phyloP scores from a whole-genome alignment of 2,888 invertebrate species.

The Ophion ventricosus region DNA sequence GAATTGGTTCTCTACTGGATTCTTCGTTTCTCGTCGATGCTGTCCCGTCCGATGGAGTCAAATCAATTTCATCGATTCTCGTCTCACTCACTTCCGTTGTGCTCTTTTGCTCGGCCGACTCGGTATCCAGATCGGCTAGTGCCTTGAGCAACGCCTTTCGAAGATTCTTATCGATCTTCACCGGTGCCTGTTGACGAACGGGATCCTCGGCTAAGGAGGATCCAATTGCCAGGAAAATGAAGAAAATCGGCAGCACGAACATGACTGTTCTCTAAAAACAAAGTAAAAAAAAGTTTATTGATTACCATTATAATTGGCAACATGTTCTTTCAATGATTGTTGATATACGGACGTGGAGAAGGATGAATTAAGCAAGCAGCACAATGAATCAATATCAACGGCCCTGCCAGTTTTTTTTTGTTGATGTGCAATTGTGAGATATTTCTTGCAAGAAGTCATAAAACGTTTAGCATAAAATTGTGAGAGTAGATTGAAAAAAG shows the following conservation, averaged over 20 bases:
- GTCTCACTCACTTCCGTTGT: constrained; percentile 4
- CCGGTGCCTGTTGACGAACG: constrained; percentile 84
- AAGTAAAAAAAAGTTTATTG: constrained; percentile 8
- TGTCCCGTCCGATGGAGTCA: constrained; percentile 7
- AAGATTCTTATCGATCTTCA: constrained; percentile 89
- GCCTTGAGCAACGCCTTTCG: constrained; percentile 91
- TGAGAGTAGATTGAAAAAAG: neutral
- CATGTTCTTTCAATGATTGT: neutral
- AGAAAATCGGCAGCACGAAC: constrained; percentile 68
- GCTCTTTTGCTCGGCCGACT: constrained; percentile 83
- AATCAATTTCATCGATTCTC: constrained; percentile 23
- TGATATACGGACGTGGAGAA: neutral
- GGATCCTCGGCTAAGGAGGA: constrained; percentile 59
- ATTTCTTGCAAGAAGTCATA: no score
- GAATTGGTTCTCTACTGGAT: constrained; percentile 35
- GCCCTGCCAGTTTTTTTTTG: no score
- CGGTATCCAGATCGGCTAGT: constrained; percentile 89
- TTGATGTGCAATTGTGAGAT: no score
- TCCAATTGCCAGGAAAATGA: constrained; percentile 64
- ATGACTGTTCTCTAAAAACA: constrained; percentile 70
- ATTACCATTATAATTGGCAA: neutral
- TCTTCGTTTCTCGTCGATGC: constrained; percentile 39
- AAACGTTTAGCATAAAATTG: no score
- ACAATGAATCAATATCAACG: neutral
- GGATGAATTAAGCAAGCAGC: neutral